Conservation (phyloP, 2,888 invertebrate genomes). For the Rhyacophila evoluta region DNA sequence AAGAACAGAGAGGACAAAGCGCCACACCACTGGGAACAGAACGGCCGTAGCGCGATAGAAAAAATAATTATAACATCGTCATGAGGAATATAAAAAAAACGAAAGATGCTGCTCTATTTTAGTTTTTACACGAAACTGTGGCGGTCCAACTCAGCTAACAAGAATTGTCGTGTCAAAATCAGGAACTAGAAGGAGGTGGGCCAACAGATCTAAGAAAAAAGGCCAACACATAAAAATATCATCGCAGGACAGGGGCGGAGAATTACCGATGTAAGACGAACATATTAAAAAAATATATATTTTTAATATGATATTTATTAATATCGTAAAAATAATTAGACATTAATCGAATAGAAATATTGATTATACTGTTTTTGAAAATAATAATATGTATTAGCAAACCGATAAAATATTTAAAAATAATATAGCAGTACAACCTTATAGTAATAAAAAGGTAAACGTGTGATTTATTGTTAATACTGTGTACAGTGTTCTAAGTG, state of each 20-base stretch:
- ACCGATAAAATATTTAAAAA: too few species aligned
- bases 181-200: slow-evolving; percentile 44
- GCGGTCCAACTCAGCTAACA: slow-evolving; percentile 32
- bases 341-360: too few species aligned
- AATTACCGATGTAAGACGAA: too few species aligned
- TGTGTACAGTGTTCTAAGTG: too few species aligned
- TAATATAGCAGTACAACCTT: too few species aligned
- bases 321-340: too few species aligned
- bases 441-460: too few species aligned
- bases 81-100: slow-evolving; percentile 7
- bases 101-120: slow-evolving; percentile 4
- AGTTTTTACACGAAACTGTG: slow-evolving; percentile 19
- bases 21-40: slow-evolving; percentile 11
- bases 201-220: slow-evolving; percentile 7
- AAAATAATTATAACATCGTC: background rate
- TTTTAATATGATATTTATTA: too few species aligned
- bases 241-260: background rate
- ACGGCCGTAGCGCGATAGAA: background rate
- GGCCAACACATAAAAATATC: background rate
- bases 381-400: too few species aligned
- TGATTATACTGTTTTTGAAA: too few species aligned
- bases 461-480: too few species aligned
- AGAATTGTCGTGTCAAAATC: slow-evolving; percentile 42
- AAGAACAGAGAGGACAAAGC: background rate
- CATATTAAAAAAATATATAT: too few species aligned